Base-by-base conservation (phyloP, 92 coral and sea anemone species). In the Paragorgia papillata region DNA sequence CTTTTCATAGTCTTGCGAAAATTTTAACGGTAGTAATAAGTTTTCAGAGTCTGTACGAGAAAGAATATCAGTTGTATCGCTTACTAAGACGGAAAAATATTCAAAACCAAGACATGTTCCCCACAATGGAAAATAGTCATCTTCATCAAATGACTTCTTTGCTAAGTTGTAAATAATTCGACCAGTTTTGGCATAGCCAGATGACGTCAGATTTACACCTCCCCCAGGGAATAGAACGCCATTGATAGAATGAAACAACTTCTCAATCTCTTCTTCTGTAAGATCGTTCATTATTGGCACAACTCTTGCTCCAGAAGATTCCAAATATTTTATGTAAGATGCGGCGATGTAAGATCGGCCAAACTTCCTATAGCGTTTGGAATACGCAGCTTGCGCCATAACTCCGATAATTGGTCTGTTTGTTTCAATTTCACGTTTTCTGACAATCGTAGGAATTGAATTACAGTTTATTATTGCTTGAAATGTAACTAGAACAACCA, bases 191-290 rank as follows among this genome's bases (percentile, higher is more conserved):
- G 78, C 85, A 63, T 90, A 93, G 0, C 81, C 86, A 56, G 96
- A 88, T 31, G 73, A 79, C 49, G 73, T 78, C 57, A 93, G 49
- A 84, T 84, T 60, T 28, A 80, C 86, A 54, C 69, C 85, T n/a
- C 97, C 97, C 12, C 97, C 97, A 39, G 97, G 97, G 78, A 93
- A 80, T n/a, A 93, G 75, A 25, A 88, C 92, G 26, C 97, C 97
- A 88, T 93, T 93, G 28, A 93, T 84, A 1, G 92, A 87, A 2
- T 58, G 24, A 80, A 93, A 93, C 25, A 92, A 82, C 25, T 86
- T 70, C 64, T 85, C 71, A 56, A 92, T 60, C 51, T 92, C 84
- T 1, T 79, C 80, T 9, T 88, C 88, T 27, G 78, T 81, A 35
- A 85, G 84, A 66, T 92, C 73, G 80, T 88, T 88, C 76, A 40